Evolutionary conservation across 2,888 invertebrate genomes (phyloP).

Genomic region (Ectemnius continuus): DNA sequence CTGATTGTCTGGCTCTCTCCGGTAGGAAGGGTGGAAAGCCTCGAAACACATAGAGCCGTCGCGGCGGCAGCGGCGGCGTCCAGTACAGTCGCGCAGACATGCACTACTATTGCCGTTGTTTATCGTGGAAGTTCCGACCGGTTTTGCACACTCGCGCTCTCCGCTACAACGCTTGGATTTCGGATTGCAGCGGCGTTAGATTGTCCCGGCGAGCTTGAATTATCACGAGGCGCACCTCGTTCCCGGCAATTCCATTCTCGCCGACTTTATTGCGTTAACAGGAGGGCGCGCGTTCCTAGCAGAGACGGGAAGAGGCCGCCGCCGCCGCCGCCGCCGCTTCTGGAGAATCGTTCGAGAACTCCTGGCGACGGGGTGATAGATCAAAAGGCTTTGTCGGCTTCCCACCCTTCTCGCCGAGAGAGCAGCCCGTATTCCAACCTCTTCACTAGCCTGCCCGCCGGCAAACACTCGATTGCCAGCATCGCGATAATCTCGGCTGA

Average conservation of each 20-base stretch:
- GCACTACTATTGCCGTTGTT: constrained; percentile 52
- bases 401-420: background rate
- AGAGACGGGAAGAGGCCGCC: constrained; percentile 25
- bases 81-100: background rate
- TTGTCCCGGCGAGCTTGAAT: constrained; percentile 69
- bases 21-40: too few species aligned
- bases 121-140: constrained; percentile 61
- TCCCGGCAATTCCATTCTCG: constrained; percentile 61
- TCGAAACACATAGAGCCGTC: too few species aligned
- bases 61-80: too few species aligned
- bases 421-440: constrained; percentile 9
- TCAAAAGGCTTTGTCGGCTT: constrained; percentile 52
- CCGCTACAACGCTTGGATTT: constrained; percentile 58
- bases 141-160: constrained; percentile 49
- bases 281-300: constrained; percentile 30
- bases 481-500: background rate
- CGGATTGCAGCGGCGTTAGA: constrained; percentile 64
- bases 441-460: constrained; percentile 7
- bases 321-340: constrained; percentile 8
- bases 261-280: constrained; percentile 61
- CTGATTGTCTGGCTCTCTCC: too few species aligned
- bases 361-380: constrained; percentile 46
- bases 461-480: background rate
- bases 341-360: constrained; percentile 31
- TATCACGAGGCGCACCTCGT: constrained; percentile 61